Conservation (phyloP, 2,888 invertebrate species). For the Brachyptera risi region DNA sequence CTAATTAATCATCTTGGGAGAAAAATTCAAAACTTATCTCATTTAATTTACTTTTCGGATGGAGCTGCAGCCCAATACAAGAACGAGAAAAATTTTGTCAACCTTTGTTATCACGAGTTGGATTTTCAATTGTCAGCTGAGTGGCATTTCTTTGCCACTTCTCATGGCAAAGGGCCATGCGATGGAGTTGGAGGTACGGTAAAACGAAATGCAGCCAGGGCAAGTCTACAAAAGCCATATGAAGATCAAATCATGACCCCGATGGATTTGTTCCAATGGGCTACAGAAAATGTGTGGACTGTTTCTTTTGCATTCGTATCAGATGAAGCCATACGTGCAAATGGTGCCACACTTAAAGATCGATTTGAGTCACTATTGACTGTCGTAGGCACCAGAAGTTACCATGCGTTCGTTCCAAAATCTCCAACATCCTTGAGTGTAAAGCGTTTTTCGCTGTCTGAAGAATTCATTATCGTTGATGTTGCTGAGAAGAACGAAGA, state of each 20-base stretch:
- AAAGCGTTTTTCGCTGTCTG: neutral
- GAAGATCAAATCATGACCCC: constrained; percentile 24
- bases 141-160: constrained; percentile 32
- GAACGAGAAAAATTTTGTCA: neutral
- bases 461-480: too few relatives aligned
- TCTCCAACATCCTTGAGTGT: neutral
- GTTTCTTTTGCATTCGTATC: constrained; percentile 1
- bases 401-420: neutral
- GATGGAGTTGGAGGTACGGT: constrained; percentile 33
- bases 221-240: constrained; percentile 28
- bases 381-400: neutral
- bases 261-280: constrained; percentile 22
- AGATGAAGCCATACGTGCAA: constrained; percentile 4
- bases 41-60: neutral
- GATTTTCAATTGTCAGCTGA: constrained; percentile 28
- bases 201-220: constrained; percentile 20
- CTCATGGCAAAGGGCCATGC: constrained; percentile 31
- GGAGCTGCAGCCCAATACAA: constrained; percentile 12
- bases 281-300: neutral
- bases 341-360: neutral
- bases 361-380: neutral
- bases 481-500: too few relatives aligned
- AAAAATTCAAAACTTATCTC: constrained; percentile 20
- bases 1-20: constrained; percentile 29
- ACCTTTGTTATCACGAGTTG: neutral